A percentile compares a stretch with the other conserved stretches of the same genome.
phyloP scores from a whole-genome alignment of 53 echinoderm and acorn worm genomes.

The Echinarachnius parma region DNA sequence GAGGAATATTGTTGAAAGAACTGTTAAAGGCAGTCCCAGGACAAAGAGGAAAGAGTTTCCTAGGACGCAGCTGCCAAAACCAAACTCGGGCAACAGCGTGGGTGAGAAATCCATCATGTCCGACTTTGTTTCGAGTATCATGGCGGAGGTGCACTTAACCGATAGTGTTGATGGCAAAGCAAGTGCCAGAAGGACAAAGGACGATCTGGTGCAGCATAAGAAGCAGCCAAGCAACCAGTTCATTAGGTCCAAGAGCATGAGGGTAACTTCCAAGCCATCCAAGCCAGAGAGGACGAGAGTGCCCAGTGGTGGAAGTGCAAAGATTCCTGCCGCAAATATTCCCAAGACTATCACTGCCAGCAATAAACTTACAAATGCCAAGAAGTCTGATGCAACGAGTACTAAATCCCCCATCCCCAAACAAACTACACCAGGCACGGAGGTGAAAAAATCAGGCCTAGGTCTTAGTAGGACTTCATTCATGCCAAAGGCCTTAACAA shows the following conservation, averaged over 20 bases:
- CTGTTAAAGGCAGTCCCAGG: no score
- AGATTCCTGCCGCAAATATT: neutral
- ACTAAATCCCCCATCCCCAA: slow-evolving; percentile 5
- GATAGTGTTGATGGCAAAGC: neutral
- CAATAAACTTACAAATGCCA: neutral
- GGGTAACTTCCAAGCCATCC: slow-evolving; percentile 22
- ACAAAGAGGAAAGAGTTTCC: no score
- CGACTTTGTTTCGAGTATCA: slow-evolving; percentile 82
- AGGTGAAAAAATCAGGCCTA: slow-evolving; percentile 9
- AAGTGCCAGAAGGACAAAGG: neutral
- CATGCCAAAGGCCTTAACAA: slow-evolving; percentile 17
- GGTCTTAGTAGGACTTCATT: slow-evolving; percentile 8
- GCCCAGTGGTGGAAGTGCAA: slow-evolving; percentile 19
- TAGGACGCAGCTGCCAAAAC: no score
- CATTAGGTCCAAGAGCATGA: slow-evolving; percentile 32
- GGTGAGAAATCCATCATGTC: slow-evolving; percentile 66
- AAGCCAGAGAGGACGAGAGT: slow-evolving; percentile 27
- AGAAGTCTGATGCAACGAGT: slow-evolving; percentile 2
- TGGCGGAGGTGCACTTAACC: slow-evolving; percentile 49
- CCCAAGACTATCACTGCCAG: slow-evolving; percentile 5
- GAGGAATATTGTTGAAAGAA: no score
- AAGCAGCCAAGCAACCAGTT: slow-evolving; percentile 4
- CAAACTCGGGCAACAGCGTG: neutral
- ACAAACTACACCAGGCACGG: slow-evolving; percentile 1
- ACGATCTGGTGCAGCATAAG: slow-evolving; percentile 1